Evolutionary conservation across 1,140 invertebrate genomes (phyloP), one percentile per base, ranked within the genome.

Genomic region (Atta colombica): DNA sequence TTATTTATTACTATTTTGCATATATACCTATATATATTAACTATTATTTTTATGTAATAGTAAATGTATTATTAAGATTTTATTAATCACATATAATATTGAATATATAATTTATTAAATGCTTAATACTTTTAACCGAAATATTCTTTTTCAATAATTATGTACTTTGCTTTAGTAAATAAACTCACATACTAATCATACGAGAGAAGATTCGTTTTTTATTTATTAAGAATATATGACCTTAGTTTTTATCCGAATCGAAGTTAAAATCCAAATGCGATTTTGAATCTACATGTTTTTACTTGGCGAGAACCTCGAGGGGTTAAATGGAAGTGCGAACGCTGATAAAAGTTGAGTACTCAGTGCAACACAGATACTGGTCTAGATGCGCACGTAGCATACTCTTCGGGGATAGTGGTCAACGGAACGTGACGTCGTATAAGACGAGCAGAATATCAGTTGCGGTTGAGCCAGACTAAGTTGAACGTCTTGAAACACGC

Each of bases 361-460:
- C 12, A n/a, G 69, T 35, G 39, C 55, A 74, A 31, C 18, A 49
- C 7, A 74, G 55, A 71, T 82, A 45, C 25, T 8, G 53, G 51
- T 72, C 31, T 61, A 74, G 55, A 75, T 49, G 80, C 39, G 45
- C 80, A 84, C 80, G 80, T 74, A 72, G 51, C 66, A 55, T 72
- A 84, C 55, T 63, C 55, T 61, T 84, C 45, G 25, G 53, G 18
- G 18, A 61, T 75, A 74, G 39, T 84, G 80, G 55, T 75, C 80
- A 75, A 75, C 69, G 25, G 69, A 74, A 84, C 80, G 80, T 84
- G 80, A 82, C 53, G 39, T 82, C 55, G 68, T 84, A 84, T 74
- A 75, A 84, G 45, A 3, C 49, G 55, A 74, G 21, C 55, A 31
- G 55, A 75, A 84, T 75, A 84, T 82, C 66, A 72, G 53, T 35